Percentiles rank a stretch among this genome's conserved stretches.
Conservation (phyloP, 1,140 invertebrate species). For the Andrena cerasifolii region DNA sequence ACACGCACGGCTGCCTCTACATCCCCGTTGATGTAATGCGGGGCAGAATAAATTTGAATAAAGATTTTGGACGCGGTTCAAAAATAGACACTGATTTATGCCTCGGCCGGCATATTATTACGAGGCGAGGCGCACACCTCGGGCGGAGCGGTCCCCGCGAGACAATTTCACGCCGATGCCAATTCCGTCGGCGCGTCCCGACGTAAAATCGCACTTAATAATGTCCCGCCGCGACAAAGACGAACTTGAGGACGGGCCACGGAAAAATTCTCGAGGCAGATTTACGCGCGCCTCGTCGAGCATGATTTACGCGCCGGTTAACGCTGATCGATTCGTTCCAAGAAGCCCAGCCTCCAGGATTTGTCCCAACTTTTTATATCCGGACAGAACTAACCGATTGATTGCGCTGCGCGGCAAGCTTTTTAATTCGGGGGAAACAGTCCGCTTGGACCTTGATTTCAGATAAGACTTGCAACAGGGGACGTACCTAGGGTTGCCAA, state of each 20-base stretch:
- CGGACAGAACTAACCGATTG: background rate
- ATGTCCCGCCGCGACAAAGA: constrained; percentile 51
- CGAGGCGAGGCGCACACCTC: constrained; percentile 3
- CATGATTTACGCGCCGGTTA: constrained; percentile 55
- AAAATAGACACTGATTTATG: constrained; percentile 68
- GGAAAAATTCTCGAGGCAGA: constrained; percentile 56
- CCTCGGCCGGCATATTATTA: constrained; percentile 59
- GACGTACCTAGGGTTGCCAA: no score
- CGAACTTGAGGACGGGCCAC: constrained; percentile 41
- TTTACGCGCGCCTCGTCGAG: constrained; percentile 31
- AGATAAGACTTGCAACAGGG: no score
- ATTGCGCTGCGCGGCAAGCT: no score
- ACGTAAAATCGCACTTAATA: constrained; percentile 54
- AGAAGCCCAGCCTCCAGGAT: background rate
- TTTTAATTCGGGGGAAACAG: no score
- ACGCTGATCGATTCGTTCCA: constrained; percentile 48
- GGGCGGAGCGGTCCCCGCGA: constrained; percentile 43
- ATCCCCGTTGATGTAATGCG: constrained; percentile 60
- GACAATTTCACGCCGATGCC: constrained; percentile 61
- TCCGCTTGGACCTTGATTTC: no score
- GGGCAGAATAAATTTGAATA: constrained; percentile 65
- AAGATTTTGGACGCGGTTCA: constrained; percentile 64
- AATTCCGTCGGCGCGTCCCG: constrained; percentile 47
- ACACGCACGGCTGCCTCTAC: background rate
- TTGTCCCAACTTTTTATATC: background rate